Evolutionary conservation across 2,797 vertebrate genomes (phyloP), one percentile per base, ranked within the genome.

Genomic region (Brachymystax lenok): DNA sequence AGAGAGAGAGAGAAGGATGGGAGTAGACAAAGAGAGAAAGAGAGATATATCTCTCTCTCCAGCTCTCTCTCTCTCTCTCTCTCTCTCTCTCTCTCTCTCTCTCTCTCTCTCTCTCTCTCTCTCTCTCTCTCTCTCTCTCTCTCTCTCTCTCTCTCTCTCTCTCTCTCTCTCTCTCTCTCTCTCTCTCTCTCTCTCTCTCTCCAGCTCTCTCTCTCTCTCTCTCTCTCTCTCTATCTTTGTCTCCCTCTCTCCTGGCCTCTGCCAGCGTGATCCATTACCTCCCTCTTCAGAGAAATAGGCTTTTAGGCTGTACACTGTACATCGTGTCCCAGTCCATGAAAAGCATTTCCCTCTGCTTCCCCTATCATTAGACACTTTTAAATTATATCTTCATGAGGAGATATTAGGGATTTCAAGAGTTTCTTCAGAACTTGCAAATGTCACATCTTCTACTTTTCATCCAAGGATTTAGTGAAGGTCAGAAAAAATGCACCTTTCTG

Each of bases 211-310:
- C 24, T 24, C 24, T 24, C 81, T 92, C 90, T 46, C 71, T 28
- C 54, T 27, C 8, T n/a, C 17, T n/a, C 54, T 5, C 16, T 56
- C 17, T 5, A 19, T 35, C 27, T 56, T 59, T 50, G 51, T 68
- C 74, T 54, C 71, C 89, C 90, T 90, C 91, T 90, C 91, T 86
- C 83, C 77, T 88, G 88, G 92, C 91, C 92, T 92, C 91, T 93
- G 87, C 87, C 88, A 93, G 86, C 61, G 82, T 90, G 89, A 92
- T 92, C 59, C 88, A 93, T 92, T 90, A 88, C 86, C 83, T 83
- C 74, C 52, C 82, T 84, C 81, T 80, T 87, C 80, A 71, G 54
- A 56, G 7, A 6, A 56, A 56, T 19, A 6, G 54, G 17, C 54
- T 56, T 56, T 56, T 56, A 19, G 54, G 19, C n/a, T n/a, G n/a